These are phyloP conservation scores for Drosophila ohnishii DNA, from an alignment of 1,140 invertebrate genomes.

Conservation along the genomic window DNA sequence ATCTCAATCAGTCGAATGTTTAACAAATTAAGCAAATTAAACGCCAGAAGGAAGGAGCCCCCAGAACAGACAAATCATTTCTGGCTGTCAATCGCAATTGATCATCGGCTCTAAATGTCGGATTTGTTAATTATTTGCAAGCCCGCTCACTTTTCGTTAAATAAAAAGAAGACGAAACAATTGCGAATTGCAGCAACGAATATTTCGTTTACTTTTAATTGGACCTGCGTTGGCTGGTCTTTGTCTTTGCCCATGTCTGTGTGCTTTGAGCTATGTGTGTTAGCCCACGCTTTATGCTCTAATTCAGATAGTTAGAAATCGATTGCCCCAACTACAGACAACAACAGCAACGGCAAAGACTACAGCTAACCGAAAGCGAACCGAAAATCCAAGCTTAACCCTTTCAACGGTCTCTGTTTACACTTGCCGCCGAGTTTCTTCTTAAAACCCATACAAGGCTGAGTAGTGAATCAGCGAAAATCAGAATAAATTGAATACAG, in stretches of 20 bases:
- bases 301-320: slow-evolving; percentile 78
- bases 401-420: slow-evolving; percentile 38
- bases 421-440: slow-evolving; percentile 20
- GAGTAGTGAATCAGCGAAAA: slow-evolving; percentile 34
- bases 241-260: slow-evolving; percentile 8
- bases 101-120: slow-evolving; percentile 38
- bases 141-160: slow-evolving; percentile 53
- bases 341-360: slow-evolving; percentile 23
- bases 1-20: slow-evolving; percentile 46
- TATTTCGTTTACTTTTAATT: slow-evolving; percentile 67
- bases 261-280: slow-evolving; percentile 36
- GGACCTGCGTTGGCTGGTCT: slow-evolving; percentile 63
- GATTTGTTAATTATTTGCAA: slow-evolving; percentile 61
- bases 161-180: slow-evolving; percentile 35
- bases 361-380: slow-evolving; percentile 45
- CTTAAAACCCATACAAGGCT: slow-evolving; percentile 38
- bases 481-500: slow-evolving; percentile 34
- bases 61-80: slow-evolving; percentile 42
- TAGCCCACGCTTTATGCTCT: slow-evolving; percentile 78
- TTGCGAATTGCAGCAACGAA: slow-evolving; percentile 50
- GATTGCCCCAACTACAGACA: slow-evolving; percentile 60
- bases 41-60: neutral
- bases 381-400: slow-evolving; percentile 51
- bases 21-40: slow-evolving; percentile 58
- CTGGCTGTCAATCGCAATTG: slow-evolving; percentile 48